Conservation (phyloP, 2,113 vertebrate species). For the Eidolon helvum region DNA sequence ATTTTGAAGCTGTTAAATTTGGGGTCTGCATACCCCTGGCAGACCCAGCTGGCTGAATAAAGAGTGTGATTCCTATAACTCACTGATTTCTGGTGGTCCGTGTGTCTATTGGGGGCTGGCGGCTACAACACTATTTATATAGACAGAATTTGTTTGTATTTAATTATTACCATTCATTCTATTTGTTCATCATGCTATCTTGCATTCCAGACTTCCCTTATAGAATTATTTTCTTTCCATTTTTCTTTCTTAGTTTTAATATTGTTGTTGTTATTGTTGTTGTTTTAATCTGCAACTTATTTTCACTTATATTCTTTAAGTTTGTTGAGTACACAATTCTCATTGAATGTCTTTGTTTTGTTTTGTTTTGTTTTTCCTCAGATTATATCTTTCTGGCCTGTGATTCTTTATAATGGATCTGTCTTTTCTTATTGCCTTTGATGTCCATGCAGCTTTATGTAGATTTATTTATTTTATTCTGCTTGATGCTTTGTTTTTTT, state of each 20-base stretch:
- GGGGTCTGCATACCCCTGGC: too few relatives aligned
- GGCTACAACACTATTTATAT: neutral
- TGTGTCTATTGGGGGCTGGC: too few relatives aligned
- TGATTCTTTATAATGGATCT: neutral
- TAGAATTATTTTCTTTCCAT: neutral
- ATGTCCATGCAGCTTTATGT: neutral
- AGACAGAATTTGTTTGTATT: neutral
- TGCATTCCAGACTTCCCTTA: neutral
- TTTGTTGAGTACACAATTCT: neutral
- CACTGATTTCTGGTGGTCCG: too few relatives aligned
- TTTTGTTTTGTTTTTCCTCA: neutral
- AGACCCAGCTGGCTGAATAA: too few relatives aligned
- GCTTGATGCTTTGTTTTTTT: neutral
- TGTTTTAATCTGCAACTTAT: neutral
- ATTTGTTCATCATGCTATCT: neutral
- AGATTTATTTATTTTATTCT: neutral
- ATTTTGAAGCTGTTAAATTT: too few relatives aligned
- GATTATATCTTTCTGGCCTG: neutral
- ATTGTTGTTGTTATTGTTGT: neutral
- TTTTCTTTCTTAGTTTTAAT: neutral
- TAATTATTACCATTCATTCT: neutral
- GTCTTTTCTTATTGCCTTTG: neutral
- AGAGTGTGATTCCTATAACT: too few relatives aligned
- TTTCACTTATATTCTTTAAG: neutral
- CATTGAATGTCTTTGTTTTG: neutral